Conservation (phyloP, 2,113 vertebrate genomes). For the Pipa parva region DNA sequence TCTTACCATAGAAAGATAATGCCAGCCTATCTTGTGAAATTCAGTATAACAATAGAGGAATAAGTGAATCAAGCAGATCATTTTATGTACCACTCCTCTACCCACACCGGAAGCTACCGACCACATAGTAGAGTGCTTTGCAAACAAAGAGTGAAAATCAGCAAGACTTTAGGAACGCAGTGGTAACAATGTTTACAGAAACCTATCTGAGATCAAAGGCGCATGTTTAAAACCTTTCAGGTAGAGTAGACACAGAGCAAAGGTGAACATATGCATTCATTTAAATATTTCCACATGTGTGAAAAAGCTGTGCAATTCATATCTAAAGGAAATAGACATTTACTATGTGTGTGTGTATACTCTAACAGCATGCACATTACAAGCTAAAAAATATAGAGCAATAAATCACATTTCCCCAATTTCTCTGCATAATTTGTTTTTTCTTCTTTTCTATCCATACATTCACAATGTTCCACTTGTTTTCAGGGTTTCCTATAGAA, state of each 20-base stretch:
- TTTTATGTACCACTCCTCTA: constrained; percentile 20
- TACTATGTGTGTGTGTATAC: no score
- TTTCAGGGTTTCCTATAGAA: no score
- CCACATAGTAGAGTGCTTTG: constrained; percentile 13
- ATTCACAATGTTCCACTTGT: no score
- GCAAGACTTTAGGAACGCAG: background rate
- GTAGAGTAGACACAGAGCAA: background rate
- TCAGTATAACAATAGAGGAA: background rate
- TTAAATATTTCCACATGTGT: no score
- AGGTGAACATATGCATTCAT: background rate
- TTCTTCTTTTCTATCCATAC: no score
- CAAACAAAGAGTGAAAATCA: constrained; percentile 1
- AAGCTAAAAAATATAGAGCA: no score
- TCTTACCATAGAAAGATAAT: constrained; percentile 6
- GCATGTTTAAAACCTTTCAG: background rate
- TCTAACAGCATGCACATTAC: no score
- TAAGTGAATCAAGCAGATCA: constrained; percentile 24
- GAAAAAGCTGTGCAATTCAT: no score
- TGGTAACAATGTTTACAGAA: constrained; percentile 3
- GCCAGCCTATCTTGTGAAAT: constrained; percentile 9
- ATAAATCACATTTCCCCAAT: no score
- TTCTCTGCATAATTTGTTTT: no score
- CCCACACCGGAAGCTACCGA: constrained; percentile 24
- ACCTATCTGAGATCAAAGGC: background rate
- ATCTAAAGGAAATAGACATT: no score